phyloP scores from a whole-genome alignment of 2,888 invertebrate species.

The Lochmaea capreae region DNA sequence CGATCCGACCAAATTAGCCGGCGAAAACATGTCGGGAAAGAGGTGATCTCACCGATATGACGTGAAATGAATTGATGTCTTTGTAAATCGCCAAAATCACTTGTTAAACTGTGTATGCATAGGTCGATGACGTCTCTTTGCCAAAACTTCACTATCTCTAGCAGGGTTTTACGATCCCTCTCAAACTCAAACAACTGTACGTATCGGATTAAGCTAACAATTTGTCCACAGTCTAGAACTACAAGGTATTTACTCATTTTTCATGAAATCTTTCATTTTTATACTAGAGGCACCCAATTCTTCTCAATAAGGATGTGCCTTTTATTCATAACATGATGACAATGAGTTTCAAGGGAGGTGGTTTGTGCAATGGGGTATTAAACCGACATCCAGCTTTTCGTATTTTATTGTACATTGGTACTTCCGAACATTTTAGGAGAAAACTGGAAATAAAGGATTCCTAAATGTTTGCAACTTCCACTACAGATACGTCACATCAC shows the following conservation, averaged over 20 bases:
- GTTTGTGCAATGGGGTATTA: no score
- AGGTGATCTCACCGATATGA: conserved; percentile 16
- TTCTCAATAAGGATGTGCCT: no score
- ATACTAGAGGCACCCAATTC: no score
- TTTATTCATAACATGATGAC: no score
- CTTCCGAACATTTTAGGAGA: no score
- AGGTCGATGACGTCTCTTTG: not conserved
- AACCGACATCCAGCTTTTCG: no score
- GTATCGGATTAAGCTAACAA: not conserved
- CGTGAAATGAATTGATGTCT: conserved; percentile 13
- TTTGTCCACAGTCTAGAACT: not conserved
- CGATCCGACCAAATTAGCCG: conserved; percentile 22
- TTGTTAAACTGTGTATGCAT: not conserved
- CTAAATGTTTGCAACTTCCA: no score
- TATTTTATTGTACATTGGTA: no score
- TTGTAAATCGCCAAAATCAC: not conserved
- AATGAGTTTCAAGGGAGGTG: no score
- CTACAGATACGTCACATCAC: no score
- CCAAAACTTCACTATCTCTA: not conserved
- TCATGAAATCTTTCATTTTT: not conserved
- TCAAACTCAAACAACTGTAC: not conserved
- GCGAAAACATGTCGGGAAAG: conserved; percentile 8
- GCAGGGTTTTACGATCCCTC: not conserved
- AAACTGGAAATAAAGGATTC: no score
- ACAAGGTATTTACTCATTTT: not conserved